Evolutionary conservation across 2,888 invertebrate species (phyloP).

Genomic region (Mimumesa dahlbomi): DNA sequence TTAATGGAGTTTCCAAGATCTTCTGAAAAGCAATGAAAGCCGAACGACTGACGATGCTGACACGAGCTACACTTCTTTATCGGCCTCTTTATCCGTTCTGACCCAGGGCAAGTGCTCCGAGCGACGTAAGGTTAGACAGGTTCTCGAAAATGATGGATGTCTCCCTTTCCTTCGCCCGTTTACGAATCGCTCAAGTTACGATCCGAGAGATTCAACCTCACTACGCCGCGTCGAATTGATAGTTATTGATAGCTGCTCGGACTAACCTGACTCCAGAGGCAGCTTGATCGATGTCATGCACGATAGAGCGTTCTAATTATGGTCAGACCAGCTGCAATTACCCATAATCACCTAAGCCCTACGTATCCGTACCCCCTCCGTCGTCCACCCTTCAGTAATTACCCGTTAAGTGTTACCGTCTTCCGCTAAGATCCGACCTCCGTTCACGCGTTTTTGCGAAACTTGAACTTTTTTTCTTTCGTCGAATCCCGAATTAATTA

Average conservation of each 20-base stretch:
- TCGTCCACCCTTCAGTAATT: constrained; percentile 58
- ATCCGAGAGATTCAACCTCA: constrained; percentile 44
- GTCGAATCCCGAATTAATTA: too few species aligned
- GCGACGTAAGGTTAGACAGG: constrained; percentile 63
- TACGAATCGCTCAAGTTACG: constrained; percentile 59
- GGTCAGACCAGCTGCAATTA: constrained; percentile 69
- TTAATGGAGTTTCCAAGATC: constrained; percentile 66
- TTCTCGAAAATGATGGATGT: constrained; percentile 69
- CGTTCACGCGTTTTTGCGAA: too few species aligned
- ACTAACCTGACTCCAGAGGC: constrained; percentile 66
- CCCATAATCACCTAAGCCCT: constrained; percentile 64
- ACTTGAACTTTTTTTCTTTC: too few species aligned
- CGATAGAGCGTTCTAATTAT: constrained; percentile 72
- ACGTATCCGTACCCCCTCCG: too few species aligned
- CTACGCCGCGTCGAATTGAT: constrained; percentile 63
- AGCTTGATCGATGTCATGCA: constrained; percentile 73
- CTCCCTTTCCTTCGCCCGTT: constrained; percentile 61
- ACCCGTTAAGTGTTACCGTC: constrained; percentile 43
- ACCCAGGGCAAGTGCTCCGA: constrained; percentile 59
- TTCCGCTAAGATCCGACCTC: too few species aligned
- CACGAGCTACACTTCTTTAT: constrained; percentile 65
- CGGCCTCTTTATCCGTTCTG: constrained; percentile 61
- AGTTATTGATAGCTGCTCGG: constrained; percentile 70
- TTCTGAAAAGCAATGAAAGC: constrained; percentile 57
- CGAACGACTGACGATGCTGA: constrained; percentile 63